Evolutionary conservation across 2,888 invertebrate species (phyloP).

Genomic region (Leuctra nigra): DNA sequence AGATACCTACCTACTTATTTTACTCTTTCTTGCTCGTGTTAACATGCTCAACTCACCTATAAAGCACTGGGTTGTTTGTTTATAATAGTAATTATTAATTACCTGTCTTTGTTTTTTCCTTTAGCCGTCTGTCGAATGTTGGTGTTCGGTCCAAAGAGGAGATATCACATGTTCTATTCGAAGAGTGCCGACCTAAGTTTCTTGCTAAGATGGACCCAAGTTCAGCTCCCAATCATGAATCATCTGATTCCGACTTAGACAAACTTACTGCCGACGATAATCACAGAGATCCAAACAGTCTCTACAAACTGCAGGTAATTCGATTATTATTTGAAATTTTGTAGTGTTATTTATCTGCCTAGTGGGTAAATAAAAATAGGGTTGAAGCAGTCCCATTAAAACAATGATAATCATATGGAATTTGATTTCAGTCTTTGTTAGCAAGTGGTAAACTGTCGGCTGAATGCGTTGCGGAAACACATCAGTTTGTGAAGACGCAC

Average conservation of each 20-base stretch:
- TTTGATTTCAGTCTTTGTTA: slow-evolving; percentile 48
- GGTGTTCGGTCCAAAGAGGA: too few species aligned
- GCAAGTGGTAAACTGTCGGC: slow-evolving; percentile 49
- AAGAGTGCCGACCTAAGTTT: background rate
- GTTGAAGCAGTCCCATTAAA: too few species aligned
- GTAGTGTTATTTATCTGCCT: background rate
- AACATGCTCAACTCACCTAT: too few species aligned
- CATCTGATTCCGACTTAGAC: too few species aligned
- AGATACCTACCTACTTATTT: too few species aligned
- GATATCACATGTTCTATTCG: background rate
- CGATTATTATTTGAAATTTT: background rate
- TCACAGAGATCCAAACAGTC: slow-evolving; percentile 8
- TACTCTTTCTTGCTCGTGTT: too few species aligned
- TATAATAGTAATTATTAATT: too few species aligned
- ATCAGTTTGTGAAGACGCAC: slow-evolving; percentile 52
- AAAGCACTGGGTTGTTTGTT: too few species aligned
- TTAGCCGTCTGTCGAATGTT: too few species aligned
- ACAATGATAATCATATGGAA: too few species aligned
- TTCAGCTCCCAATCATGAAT: background rate
- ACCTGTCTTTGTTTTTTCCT: too few species aligned
- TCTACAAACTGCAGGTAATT: slow-evolving; percentile 30
- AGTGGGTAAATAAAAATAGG: background rate
- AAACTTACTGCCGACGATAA: background rate
- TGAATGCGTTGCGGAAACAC: slow-evolving; percentile 52
- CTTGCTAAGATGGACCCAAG: slow-evolving; percentile 13